A percentile compares a stretch with the other conserved stretches of the same genome.
Conservation (phyloP, 2,888 invertebrate species). For the Tenthredo livida region DNA sequence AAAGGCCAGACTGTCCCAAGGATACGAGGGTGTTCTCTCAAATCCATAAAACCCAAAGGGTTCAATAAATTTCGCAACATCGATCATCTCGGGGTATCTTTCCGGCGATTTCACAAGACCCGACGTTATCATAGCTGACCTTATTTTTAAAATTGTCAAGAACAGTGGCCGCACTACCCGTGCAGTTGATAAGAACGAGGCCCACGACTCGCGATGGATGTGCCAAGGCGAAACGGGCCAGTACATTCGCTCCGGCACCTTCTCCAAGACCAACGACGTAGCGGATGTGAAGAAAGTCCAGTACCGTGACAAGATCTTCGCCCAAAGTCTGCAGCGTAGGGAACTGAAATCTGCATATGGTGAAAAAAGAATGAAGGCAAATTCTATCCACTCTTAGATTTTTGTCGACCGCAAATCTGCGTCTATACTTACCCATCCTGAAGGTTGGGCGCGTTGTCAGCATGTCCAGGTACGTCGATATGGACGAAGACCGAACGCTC, state of each 20-base stretch:
- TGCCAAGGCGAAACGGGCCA: slow-evolving; percentile 91
- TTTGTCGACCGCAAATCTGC: background rate
- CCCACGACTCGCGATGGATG: slow-evolving; percentile 90
- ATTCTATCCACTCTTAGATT: background rate
- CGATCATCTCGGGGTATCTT: slow-evolving; percentile 27
- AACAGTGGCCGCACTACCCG: slow-evolving; percentile 91
- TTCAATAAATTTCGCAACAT: slow-evolving; percentile 15
- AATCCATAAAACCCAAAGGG: background rate
- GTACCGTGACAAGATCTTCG: slow-evolving; percentile 89
- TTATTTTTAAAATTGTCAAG: slow-evolving; percentile 92
- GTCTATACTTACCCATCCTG: slow-evolving; percentile 85
- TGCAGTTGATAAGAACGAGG: slow-evolving; percentile 92
- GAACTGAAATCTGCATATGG: slow-evolving; percentile 84
- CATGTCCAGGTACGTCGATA: slow-evolving; percentile 92
- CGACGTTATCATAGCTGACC: slow-evolving; percentile 75
- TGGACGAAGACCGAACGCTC: slow-evolving; percentile 93
- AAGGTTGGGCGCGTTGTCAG: slow-evolving; percentile 88
- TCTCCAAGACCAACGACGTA: slow-evolving; percentile 93
- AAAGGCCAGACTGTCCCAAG: background rate
- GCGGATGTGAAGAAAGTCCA: slow-evolving; percentile 90
- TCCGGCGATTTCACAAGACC: background rate
- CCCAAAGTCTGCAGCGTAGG: slow-evolving; percentile 91
- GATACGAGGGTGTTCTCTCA: background rate
- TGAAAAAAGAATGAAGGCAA: too few relatives aligned
- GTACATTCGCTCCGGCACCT: slow-evolving; percentile 93